Base-by-base conservation (phyloP, 2,797 vertebrate genomes). In the Lagodon rhomboides region DNA sequence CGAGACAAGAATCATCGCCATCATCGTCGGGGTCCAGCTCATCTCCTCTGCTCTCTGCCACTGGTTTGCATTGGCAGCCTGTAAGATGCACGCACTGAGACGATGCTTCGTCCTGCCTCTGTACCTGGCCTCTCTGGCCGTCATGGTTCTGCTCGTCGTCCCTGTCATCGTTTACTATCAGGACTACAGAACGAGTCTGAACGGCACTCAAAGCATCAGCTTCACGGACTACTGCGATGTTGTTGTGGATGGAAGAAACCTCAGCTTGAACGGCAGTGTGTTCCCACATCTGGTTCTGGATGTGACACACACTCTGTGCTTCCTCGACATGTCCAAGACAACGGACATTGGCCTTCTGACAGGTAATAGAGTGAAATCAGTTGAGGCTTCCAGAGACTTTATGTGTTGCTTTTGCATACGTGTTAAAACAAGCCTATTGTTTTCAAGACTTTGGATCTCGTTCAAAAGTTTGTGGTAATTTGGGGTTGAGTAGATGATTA, bases 81-180 rank as follows among this genome's bases (percentile, higher is more conserved):
- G 94, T 34, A 96, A 96, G 85, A 95, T 96, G 93, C 95, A 95
- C 3, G 90, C 90, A 34, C 11, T 95, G 61, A 86, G 89, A 1
- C 87, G 89, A 0, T 88, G 94, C 86, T 96, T 95, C 69, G 61
- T 93, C 2, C 2, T 93, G 5, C 95, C 95, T 47, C 49, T 95
- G 77, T 93, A 93, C 84, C 11, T 94, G 68, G 85, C 94, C 9
- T 93, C 90, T 12, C 61, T 92, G n/a, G 74, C 65, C 9, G 87
- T 93, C 15, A 53, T 94, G 75, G 78, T 70, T 4, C 43, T 93
- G 15, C 72, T 93, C 13, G 18, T 94, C 20, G 3, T 79, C 55
- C 91, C 92, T 0, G 78, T 91, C 4, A 54, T 73, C 1, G 55
- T 85, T 38, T 76, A 75, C 64, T 83, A 85, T 53, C 68, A 83